phyloP scores from a whole-genome alignment of 1,140 invertebrate species.

The Cydia amplana region DNA sequence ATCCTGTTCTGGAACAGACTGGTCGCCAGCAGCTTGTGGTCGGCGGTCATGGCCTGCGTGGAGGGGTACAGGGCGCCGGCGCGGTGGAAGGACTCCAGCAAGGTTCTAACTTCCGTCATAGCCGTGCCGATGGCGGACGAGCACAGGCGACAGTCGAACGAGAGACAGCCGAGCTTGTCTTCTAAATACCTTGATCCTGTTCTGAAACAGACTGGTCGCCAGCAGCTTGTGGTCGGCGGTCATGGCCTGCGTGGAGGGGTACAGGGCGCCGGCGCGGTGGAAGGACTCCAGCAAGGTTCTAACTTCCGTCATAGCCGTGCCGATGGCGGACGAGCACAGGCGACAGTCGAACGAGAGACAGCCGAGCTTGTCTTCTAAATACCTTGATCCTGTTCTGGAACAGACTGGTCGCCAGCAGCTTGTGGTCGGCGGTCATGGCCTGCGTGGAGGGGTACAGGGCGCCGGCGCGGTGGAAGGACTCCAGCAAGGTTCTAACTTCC shows the following conservation, averaged over 20 bases:
- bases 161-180: too few relatives aligned
- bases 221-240: constrained; percentile 85
- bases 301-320: constrained; percentile 86
- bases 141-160: too few relatives aligned
- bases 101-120: too few relatives aligned
- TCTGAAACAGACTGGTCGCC: constrained; percentile 53
- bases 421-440: constrained; percentile 87
- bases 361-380: too few relatives aligned
- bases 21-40: too few relatives aligned
- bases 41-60: too few relatives aligned
- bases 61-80: too few relatives aligned
- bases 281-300: constrained; percentile 85
- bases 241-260: constrained; percentile 91
- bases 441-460: constrained; percentile 85
- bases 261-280: constrained; percentile 87
- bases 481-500: constrained; percentile 86
- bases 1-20: too few relatives aligned
- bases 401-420: constrained; percentile 74
- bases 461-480: constrained; percentile 87
- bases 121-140: too few relatives aligned
- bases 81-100: too few relatives aligned
- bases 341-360: constrained; percentile 78
- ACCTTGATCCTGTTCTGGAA: constrained; percentile 66
- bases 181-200: constrained; percentile 59
- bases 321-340: constrained; percentile 84